Conservation (phyloP, 2,888 invertebrate species). For the Villa cingulata region DNA sequence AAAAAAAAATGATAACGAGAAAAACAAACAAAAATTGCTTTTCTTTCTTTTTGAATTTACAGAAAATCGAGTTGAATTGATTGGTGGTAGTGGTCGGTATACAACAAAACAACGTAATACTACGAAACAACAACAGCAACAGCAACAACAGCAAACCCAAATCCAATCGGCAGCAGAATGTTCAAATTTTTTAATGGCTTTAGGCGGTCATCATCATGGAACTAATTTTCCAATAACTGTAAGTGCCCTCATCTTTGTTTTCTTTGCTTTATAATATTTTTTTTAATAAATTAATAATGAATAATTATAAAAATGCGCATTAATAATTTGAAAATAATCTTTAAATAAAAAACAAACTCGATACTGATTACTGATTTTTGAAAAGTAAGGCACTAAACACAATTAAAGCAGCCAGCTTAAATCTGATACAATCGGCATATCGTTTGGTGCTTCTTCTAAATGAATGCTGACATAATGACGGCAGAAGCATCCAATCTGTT, state of each 20-base stretch:
- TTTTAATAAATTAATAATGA: background rate
- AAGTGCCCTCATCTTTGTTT: slow-evolving; percentile 9
- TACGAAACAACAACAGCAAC: background rate
- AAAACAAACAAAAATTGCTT: background rate
- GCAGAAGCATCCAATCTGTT: no score
- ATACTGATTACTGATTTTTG: no score
- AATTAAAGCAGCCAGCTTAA: no score
- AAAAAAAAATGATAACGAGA: no score
- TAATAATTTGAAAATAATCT: no score
- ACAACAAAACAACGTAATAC: background rate
- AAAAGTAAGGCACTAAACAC: no score
- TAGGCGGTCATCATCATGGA: slow-evolving; percentile 18
- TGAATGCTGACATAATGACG: no score
- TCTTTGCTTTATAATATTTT: background rate
- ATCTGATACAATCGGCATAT: no score
- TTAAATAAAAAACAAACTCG: no score
- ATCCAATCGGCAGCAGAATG: slow-evolving; percentile 16
- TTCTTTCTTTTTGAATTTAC: background rate
- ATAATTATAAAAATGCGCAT: no score
- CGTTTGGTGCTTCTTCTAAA: no score
- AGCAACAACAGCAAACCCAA: slow-evolving; percentile 3
- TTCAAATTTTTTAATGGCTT: slow-evolving; percentile 21
- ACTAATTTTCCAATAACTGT: slow-evolving; percentile 20
- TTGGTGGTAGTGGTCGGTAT: no score
- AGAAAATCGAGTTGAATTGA: slow-evolving; percentile 3